phyloP scores from a whole-genome alignment of 2,888 invertebrate species.

The Papilio elwesi region DNA sequence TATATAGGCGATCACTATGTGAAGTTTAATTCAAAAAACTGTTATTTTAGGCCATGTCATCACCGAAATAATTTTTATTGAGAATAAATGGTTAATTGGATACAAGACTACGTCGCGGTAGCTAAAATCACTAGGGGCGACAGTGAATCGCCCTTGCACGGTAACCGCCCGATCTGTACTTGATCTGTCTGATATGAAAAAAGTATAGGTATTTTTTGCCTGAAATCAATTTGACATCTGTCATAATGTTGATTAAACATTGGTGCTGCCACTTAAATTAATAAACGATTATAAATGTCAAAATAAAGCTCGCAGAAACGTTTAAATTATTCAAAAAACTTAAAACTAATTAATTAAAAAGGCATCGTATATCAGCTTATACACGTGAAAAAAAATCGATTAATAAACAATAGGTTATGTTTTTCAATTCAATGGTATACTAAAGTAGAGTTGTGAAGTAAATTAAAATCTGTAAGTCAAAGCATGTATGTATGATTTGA shows the following conservation, averaged over 20 bases:
- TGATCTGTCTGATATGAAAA: slow-evolving; percentile 14
- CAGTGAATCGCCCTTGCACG: slow-evolving; percentile 5
- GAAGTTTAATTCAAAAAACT: slow-evolving; percentile 37
- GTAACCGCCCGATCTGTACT: slow-evolving; percentile 12
- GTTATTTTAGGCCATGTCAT: slow-evolving; percentile 52
- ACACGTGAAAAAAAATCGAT: no score
- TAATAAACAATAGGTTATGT: no score
- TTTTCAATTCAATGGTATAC: no score
- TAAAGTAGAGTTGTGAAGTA: no score
- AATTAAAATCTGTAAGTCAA: no score
- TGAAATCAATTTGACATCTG: slow-evolving; percentile 33
- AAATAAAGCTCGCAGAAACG: no score
- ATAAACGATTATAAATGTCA: no score
- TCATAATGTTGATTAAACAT: background rate
- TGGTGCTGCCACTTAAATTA: slow-evolving; percentile 5
- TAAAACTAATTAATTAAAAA: no score
- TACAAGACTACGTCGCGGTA: slow-evolving; percentile 44
- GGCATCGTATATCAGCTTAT: no score
- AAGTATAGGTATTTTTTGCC: slow-evolving; percentile 8
- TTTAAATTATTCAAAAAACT: no score
- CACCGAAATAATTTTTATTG: slow-evolving; percentile 63
- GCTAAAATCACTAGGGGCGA: slow-evolving; percentile 2
- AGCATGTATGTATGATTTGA: no score
- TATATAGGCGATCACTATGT: slow-evolving; percentile 19
- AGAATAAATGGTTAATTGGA: slow-evolving; percentile 55